These are phyloP conservation scores for Stenodema calcarata DNA, from an alignment of 2,888 invertebrate genomes.

Conservation along the genomic window DNA sequence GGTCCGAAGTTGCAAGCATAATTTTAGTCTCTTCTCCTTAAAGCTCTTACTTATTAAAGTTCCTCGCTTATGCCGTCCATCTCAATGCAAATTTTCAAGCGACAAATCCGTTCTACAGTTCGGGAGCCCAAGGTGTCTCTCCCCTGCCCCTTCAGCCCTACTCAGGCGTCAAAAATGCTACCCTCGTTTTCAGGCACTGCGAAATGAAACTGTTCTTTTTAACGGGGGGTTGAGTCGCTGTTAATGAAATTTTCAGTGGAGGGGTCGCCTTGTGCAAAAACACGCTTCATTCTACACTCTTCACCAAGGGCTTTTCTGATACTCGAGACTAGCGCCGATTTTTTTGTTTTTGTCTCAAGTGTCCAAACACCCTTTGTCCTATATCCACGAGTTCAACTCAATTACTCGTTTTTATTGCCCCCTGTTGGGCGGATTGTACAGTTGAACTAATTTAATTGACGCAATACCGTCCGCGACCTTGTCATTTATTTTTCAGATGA, in stretches of 20 bases:
- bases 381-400: neutral
- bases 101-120: slow-evolving; percentile 43
- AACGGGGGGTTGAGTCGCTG: neutral
- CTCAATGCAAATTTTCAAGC: slow-evolving; percentile 41
- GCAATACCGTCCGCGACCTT: no score
- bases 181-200: slow-evolving; percentile 43
- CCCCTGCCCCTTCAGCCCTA: neutral
- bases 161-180: slow-evolving; percentile 40
- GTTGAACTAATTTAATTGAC: no score
- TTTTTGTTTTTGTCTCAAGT: neutral
- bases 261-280: slow-evolving; percentile 27
- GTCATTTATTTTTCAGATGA: no score
- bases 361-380: neutral
- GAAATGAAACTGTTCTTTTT: slow-evolving; percentile 44
- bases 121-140: neutral
- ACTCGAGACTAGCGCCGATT: neutral
- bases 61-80: slow-evolving; percentile 31
- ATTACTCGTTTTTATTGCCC: no score
- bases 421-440: no score
- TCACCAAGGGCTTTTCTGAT: neutral
- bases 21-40: slow-evolving; percentile 14
- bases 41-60: slow-evolving; percentile 46
- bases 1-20: slow-evolving; percentile 30
- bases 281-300: slow-evolving; percentile 8
- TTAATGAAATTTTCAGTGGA: slow-evolving; percentile 44